Evolutionary conservation across 1,140 invertebrate species (phyloP).

Genomic region (Neelides sp.): DNA sequence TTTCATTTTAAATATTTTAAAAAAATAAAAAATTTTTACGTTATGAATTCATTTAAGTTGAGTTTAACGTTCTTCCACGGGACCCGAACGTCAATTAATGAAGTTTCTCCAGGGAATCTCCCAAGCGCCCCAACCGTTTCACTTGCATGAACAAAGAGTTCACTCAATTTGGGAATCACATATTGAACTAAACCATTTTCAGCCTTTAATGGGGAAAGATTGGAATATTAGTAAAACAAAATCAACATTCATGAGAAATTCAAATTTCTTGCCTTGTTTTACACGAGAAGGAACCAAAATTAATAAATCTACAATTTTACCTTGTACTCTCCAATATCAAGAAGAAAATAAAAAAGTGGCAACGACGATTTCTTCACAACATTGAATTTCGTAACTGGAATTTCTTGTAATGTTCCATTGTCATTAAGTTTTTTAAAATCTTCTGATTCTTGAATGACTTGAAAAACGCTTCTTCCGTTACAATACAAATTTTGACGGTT

Average conservation of each 20-base stretch:
- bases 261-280: background rate
- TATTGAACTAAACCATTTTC: background rate
- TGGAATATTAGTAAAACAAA: background rate
- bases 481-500: conserved; percentile 39
- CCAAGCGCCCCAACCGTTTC: too few relatives aligned
- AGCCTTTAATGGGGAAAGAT: background rate
- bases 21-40: background rate
- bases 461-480: conserved; percentile 35
- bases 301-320: background rate
- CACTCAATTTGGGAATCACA: background rate
- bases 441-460: conserved; percentile 35
- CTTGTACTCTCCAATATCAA: conserved; percentile 4
- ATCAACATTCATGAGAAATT: background rate
- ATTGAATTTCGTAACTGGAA: background rate
- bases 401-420: background rate
- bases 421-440: conserved; percentile 33
- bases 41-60: background rate
- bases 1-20: background rate
- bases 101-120: background rate
- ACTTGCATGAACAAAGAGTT: too few relatives aligned
- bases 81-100: background rate
- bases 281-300: background rate
- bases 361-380: background rate
- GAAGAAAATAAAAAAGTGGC: conserved; percentile 9
- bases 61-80: background rate